Conservation (phyloP, 2,888 invertebrate genomes). For the Phrixothrix hirtus region DNA sequence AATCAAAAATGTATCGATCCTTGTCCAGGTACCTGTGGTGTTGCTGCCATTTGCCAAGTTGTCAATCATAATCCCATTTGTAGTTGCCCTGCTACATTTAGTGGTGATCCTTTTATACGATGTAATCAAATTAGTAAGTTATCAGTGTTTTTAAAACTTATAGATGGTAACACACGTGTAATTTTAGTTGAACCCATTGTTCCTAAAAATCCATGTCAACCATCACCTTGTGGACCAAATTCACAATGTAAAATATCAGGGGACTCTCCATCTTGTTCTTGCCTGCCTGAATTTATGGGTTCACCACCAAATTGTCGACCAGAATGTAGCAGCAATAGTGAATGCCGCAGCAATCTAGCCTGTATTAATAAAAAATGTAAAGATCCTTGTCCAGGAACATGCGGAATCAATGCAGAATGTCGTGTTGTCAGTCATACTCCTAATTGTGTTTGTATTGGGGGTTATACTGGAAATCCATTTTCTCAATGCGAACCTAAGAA, state of each 20-base stretch:
- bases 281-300: conserved; percentile 70
- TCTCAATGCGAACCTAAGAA: no score
- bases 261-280: conserved; percentile 73
- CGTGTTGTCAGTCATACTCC: no score
- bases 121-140: conserved; percentile 60
- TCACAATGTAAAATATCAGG: conserved; percentile 62
- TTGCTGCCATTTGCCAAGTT: conserved; percentile 64
- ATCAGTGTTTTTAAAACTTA: no score
- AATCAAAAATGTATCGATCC: no score
- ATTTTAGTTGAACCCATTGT: conserved; percentile 45
- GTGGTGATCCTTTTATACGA: conserved; percentile 70
- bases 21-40: no score
- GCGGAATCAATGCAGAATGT: conserved; percentile 74
- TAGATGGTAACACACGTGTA: background rate
- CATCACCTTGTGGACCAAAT: no score
- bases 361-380: conserved; percentile 75
- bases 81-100: conserved; percentile 64
- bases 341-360: conserved; percentile 70
- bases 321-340: conserved; percentile 73
- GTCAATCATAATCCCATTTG: no score
- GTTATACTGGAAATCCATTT: conserved; percentile 67
- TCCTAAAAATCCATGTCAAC: conserved; percentile 65
- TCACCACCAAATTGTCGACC: conserved; percentile 74
- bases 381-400: no score
- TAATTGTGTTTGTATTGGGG: conserved; percentile 67